Evolutionary conservation across 1,140 invertebrate genomes (phyloP), one percentile per base, ranked within the genome.

Genomic region (Dinothrombium tinctorium): DNA sequence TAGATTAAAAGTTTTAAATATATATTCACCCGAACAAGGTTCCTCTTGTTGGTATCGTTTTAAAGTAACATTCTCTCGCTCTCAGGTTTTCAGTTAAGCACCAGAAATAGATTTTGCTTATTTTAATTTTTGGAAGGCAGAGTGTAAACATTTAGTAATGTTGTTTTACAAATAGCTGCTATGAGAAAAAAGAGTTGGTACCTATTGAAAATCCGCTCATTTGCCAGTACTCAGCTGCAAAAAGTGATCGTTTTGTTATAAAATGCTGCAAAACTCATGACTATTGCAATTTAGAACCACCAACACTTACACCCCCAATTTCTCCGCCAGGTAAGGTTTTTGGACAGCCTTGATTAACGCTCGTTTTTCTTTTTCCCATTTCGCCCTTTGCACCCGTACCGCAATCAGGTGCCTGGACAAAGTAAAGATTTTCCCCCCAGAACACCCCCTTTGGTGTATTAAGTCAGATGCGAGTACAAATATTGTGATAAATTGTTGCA

Each of bases 261-360:
- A 60, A 66, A 50, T 74, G 72, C 64, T 75, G 73, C 63, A 65
- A 66, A 55, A 56, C 67, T 54, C 58, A 56, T 54, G 69, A 76
- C 56, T 66, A 65, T 56, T 76, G 73, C 61, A 76, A 75, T 63
- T 53, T 55, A 44, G 54, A 66, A 53, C 60, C 54, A 53, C 61
- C 60, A 51, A 56, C 47, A 15, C 53, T 63, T 22, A 42, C 43
- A 50, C 54, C 47, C 43, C 52, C 49, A 43, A 44, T 46, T 17
- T 44, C 33, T 25, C 36, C 46, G 21, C 41, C 33, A 53, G 55
- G 55, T 56, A 56, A 52, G 42, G 12, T 43, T 33, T 35, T 35
- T 25, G 33, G 20, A n/a, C n/a, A 20, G 22, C 9, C 20, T 44
- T 44, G 26, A 46, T 42, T 37, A 46, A 44, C 40, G 14, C 29